Percentiles rank a stretch among this genome's conserved stretches.
Conservation (phyloP, 2,113 vertebrate species). For the Egretta garzetta region DNA sequence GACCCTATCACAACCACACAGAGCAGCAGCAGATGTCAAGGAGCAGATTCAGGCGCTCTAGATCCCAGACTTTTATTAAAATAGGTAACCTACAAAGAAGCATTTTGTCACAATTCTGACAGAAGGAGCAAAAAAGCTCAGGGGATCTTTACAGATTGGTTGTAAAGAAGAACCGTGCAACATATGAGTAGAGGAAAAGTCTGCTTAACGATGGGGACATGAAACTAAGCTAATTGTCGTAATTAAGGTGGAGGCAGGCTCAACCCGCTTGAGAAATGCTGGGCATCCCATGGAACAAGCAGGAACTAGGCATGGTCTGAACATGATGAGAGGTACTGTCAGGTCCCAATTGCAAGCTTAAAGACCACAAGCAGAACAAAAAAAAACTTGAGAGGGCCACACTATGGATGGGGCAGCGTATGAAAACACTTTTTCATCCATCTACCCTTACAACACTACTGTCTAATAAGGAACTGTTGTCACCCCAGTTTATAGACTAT, state of each 20-base stretch:
- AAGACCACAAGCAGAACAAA: background rate
- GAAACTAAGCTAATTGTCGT: background rate
- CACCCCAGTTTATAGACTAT: background rate
- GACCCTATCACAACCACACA: rapidly evolving
- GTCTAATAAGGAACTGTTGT: background rate
- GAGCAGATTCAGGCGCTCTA: background rate
- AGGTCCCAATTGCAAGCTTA: background rate
- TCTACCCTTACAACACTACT: background rate
- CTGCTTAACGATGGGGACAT: background rate
- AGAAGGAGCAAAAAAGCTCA: background rate
- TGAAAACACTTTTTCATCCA: background rate
- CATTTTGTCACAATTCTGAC: background rate
- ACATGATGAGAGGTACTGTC: rapidly evolving
- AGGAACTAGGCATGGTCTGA: background rate
- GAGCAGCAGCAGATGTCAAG: background rate
- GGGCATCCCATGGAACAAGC: background rate
- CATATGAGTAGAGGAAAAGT: background rate
- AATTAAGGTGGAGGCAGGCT: background rate
- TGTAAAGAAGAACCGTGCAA: background rate
- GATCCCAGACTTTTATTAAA: background rate
- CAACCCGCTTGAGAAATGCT: background rate
- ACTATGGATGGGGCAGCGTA: rapidly evolving
- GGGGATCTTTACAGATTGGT: background rate
- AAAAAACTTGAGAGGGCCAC: background rate
- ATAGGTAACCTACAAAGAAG: background rate